phyloP scores from a whole-genome alignment of 1,140 invertebrate species.

The Lutraria rhynchaena region DNA sequence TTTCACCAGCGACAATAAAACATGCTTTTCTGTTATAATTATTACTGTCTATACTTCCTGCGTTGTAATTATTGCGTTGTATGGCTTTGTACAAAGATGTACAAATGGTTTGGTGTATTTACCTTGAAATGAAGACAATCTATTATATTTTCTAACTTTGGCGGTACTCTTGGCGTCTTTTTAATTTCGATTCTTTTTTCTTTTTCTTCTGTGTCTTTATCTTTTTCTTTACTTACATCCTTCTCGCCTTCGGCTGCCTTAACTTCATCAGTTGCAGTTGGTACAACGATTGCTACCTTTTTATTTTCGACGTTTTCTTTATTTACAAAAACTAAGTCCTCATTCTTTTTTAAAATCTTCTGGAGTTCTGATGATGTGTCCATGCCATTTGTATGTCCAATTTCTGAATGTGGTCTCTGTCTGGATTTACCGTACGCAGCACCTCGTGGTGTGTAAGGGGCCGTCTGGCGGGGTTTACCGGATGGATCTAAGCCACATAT shows the following conservation, averaged over 20 bases:
- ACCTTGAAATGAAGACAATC: conserved; percentile 75
- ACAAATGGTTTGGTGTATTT: no score
- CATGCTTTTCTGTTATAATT: no score
- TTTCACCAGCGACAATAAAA: no score
- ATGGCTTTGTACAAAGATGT: no score
- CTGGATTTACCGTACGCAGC: conserved; percentile 56
- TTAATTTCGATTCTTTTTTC: conserved; percentile 50
- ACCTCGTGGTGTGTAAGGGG: conserved; percentile 52
- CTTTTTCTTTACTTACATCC: conserved; percentile 39
- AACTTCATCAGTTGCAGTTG: conserved; percentile 23
- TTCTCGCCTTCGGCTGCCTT: no score
- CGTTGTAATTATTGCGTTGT: no score
- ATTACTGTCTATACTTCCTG: no score
- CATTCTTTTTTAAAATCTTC: conserved; percentile 47
- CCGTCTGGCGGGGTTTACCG: conserved; percentile 54
- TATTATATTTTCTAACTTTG: conserved; percentile 72
- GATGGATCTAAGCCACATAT: conserved; percentile 64
- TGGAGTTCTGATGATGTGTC: conserved; percentile 46
- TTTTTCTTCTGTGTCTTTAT: not conserved
- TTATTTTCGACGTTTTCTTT: conserved; percentile 24
- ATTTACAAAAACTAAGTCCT: not conserved
- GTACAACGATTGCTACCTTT: conserved; percentile 15
- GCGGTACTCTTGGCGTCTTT: conserved; percentile 36
- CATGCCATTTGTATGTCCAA: conserved; percentile 48
- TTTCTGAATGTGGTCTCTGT: conserved; percentile 54